Base-by-base conservation (phyloP, 2,113 vertebrate species). In the Triplophysa rosa region DNA sequence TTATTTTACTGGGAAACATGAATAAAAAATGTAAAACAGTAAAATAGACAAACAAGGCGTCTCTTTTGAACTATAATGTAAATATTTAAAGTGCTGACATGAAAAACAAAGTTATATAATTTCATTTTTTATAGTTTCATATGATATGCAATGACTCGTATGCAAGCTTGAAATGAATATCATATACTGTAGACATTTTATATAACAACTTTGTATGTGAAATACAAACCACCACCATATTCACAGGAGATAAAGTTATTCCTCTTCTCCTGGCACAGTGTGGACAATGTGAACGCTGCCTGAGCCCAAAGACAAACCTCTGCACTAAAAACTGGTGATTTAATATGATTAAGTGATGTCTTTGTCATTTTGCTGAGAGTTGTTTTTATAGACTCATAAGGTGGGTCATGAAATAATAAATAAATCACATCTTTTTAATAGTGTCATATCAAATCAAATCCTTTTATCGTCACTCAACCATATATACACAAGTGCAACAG, bases 241-340 rank as follows among this genome's bases (percentile, higher is more conserved):
- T 16, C 8, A 0, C 78, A 95, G 95, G 95, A 21, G 94, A 95
- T 81, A 92, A 92, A 85, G 94, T 95, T 29, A 95, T 96, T 73
- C 93, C 94, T 5, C 87, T 95, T 58, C 91, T 92, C 61, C 33
- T 88, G 71, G 93, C 95, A 2, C 92, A 94, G 52, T 95, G 94
- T 85, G 84, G 85, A 26, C 67, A 92, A 72, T 95, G 94, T 82
- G 84, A 71, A 8, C 26, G 69, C 23, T 95, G 94, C 72, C 58
- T 26, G 45, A 91, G 87, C 82, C 82, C 89, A 0, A 92, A 93
- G 77, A 90, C 86, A 7, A 95, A 94, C 58, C 24, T 87, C 0
- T 95, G 95, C 88, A 40, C 29, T 8, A 89, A 85, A 78, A 90
- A 83, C 62, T 86, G 89, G 94, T 95, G 78, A 82, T 61, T 7